Evolutionary conservation across 2,797 vertebrate species (phyloP).

Genomic region (Lacerta agilis): DNA sequence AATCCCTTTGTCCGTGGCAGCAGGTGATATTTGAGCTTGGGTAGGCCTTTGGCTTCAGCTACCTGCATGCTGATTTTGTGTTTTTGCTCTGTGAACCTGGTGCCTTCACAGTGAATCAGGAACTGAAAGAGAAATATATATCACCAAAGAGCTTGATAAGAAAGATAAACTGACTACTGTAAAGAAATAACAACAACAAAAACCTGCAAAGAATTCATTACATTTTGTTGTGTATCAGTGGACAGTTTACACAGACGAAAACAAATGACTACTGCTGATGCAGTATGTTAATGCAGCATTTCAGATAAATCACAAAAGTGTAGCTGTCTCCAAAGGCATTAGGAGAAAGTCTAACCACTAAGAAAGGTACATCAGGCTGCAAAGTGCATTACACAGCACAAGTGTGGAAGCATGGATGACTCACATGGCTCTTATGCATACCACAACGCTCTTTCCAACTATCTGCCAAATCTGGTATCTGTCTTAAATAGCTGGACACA

Average conservation of each 20-base stretch:
- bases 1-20: slow-evolving; percentile 97
- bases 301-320: not conserved
- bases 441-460: not conserved
- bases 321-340: not conserved
- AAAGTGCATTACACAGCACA: not conserved
- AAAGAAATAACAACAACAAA: not conserved
- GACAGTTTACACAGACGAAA: not conserved
- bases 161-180: not conserved
- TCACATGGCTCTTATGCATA: not conserved
- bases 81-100: slow-evolving; percentile 94
- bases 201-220: not conserved
- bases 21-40: slow-evolving; percentile 94
- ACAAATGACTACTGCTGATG: not conserved
- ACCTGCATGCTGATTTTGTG: slow-evolving; percentile 96
- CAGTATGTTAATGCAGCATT: not conserved
- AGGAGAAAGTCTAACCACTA: not conserved
- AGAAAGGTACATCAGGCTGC: not conserved
- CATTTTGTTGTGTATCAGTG: not conserved
- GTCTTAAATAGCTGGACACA: not conserved
- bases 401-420: not conserved
- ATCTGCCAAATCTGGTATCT: not conserved
- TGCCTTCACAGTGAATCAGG: slow-evolving; percentile 95
- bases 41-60: slow-evolving; percentile 93
- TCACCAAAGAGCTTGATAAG: slow-evolving; percentile 22
- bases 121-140: slow-evolving; percentile 80